Base-by-base conservation (phyloP, 2,888 invertebrate species). In the Leptinotarsa rubiginosa region DNA sequence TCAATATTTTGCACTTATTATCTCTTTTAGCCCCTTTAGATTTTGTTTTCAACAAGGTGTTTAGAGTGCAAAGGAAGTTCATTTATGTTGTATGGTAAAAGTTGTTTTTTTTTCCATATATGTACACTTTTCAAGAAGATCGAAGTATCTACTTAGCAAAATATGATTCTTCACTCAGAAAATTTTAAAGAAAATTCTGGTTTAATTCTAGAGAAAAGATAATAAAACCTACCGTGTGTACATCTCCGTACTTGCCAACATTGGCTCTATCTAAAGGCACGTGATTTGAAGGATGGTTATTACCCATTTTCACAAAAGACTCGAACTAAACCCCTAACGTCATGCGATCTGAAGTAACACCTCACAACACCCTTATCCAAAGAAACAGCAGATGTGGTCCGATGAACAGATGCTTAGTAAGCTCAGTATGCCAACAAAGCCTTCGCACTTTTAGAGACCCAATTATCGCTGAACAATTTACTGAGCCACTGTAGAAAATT, bases 261-360 rank as follows among this genome's bases (percentile, higher is more conserved):
- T 89, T 89, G 78, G 91, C 92, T 87, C 93, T 91, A 87, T 95
- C 95, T 87, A 95, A 90, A 83, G 95, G 95, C 88, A 94, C 94
- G 88, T 95, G 95, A 85, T 94, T 93, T 82, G 95, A 95, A 85
- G 94, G 93, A 88, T 94, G 94, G 88, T 95, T 95, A 62, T 62
- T 62, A 85, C 95, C 95, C 95, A 95, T 95, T 82, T 75, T 79
- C 18, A 47, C 54, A 71, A 70, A 69, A 75, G 64, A 65, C 56
- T 69, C 67, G 75, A 73, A 73, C 69, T 59, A 69, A 72, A 54
- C 75, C 72, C 68, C 73, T 69, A 76, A 77, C 74, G 69, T 75
- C 75, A 78, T 72, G 69, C 56, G 75, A 66, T 65, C 69, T 20
- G 50, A 62, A 72, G 47, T 56, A 78, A 75, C 70, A 77, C 73